Conservation (phyloP, 2,888 invertebrate genomes). For the Labia minor region DNA sequence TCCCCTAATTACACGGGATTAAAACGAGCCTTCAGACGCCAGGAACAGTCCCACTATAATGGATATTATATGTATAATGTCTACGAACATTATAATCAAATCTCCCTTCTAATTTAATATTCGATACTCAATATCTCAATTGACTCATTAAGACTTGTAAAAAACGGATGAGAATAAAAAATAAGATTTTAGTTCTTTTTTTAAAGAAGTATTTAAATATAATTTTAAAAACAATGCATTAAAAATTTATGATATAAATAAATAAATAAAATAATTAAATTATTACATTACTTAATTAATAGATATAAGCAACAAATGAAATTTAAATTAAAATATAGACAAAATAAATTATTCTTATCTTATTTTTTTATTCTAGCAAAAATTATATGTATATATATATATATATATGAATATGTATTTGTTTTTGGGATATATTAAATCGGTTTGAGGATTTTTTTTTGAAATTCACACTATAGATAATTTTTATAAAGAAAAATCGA, state of each 20-base stretch:
- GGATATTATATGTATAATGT: slow-evolving; percentile 13
- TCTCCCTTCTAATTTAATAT: slow-evolving; percentile 13
- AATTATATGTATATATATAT: too few relatives aligned
- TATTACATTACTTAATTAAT: background rate
- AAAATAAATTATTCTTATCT: too few relatives aligned
- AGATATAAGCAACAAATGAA: too few relatives aligned
- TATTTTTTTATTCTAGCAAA: too few relatives aligned
- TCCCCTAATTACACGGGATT: slow-evolving; percentile 13
- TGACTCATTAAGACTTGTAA: background rate
- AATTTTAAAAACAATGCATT: background rate
- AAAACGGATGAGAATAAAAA: background rate
- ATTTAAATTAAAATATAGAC: too few relatives aligned
- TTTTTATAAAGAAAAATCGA: too few relatives aligned
- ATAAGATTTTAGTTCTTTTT: background rate
- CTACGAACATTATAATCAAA: slow-evolving; percentile 8
- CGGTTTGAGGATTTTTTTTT: too few relatives aligned
- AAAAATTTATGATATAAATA: background rate
- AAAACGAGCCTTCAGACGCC: slow-evolving; percentile 7
- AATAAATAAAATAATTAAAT: background rate
- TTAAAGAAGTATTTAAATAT: background rate
- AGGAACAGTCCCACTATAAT: slow-evolving; percentile 13
- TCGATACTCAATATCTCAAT: slow-evolving; percentile 4
- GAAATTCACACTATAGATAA: too few relatives aligned
- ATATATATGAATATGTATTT: too few relatives aligned
- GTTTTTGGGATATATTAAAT: too few relatives aligned